These are phyloP conservation scores for Buceros bicornis DNA, from an alignment of 2,797 vertebrate genomes.

Conservation along the genomic window DNA sequence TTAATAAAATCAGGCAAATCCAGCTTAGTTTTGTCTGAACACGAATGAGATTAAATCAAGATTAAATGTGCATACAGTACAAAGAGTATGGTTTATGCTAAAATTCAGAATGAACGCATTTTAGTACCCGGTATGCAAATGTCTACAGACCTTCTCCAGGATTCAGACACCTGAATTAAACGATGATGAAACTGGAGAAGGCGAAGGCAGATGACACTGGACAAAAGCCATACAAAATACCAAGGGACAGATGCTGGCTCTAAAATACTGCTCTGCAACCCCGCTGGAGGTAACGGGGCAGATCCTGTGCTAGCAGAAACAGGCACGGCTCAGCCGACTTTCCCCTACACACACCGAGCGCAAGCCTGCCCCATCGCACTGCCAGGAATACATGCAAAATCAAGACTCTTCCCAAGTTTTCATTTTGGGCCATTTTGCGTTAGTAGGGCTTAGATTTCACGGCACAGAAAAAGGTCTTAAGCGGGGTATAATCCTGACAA, in stretches of 20 bases:
- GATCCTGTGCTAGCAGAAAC: conserved; percentile 6
- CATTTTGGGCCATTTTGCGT: conserved; percentile 34
- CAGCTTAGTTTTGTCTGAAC: conserved; percentile 74
- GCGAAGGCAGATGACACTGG: conserved; percentile 1
- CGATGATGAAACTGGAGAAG: not conserved
- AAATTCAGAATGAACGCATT: conserved; percentile 31
- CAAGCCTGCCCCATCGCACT: not conserved
- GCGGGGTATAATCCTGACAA: not conserved
- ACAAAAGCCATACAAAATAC: conserved; percentile 37
- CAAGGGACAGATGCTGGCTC: conserved; percentile 15
- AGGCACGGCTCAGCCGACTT: conserved; percentile 19
- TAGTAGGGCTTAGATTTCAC: not conserved
- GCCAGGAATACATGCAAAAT: conserved; percentile 22
- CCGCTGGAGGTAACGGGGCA: conserved; percentile 40
- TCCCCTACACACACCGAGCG: not conserved
- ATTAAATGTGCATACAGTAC: conserved; percentile 58
- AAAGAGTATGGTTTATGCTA: conserved; percentile 67
- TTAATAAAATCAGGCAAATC: conserved; percentile 73
- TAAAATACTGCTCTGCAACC: not conserved
- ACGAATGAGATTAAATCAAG: conserved; percentile 71
- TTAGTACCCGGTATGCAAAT: not conserved
- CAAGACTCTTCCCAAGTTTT: conserved; percentile 36
- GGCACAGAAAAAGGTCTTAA: not conserved
- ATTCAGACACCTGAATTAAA: conserved; percentile 45
- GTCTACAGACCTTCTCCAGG: conserved; percentile 1